A percentile compares a stretch with the other conserved stretches of the same genome.
These are phyloP conservation scores for Cryptus viduatorius DNA, from an alignment of 2,888 invertebrate genomes.

Conservation along the genomic window DNA sequence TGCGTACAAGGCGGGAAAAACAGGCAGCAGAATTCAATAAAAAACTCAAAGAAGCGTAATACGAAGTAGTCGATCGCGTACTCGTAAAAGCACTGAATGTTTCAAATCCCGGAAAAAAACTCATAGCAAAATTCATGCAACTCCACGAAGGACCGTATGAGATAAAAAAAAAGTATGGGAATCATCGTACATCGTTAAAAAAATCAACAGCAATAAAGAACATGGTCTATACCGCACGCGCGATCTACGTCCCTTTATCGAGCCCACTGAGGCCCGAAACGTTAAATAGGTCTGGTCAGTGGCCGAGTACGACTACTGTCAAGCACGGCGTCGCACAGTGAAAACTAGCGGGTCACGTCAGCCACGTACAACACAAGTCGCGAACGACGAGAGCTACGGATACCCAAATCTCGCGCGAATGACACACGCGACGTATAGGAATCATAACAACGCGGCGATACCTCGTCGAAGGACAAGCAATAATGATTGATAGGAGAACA, in stretches of 20 bases:
- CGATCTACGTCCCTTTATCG: not conserved
- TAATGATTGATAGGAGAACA: not conserved
- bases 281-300: not conserved
- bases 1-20: not conserved
- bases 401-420: not conserved
- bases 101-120: not conserved
- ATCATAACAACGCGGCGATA: not conserved
- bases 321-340: not conserved
- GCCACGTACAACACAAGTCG: not conserved
- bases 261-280: not conserved
- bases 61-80: not conserved
- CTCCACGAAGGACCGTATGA: not conserved
- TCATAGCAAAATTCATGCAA: not conserved
- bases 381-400: too few species aligned
- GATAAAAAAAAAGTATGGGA: not conserved
- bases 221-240: not conserved
- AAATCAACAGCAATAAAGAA: not conserved
- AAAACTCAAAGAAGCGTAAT: not conserved
- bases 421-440: not conserved
- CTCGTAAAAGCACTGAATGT: not conserved
- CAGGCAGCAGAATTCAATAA: not conserved
- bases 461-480: not conserved
- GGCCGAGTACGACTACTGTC: not conserved
- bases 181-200: not conserved
- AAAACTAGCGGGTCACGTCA: not conserved